Evolutionary conservation across 2,113 vertebrate species (phyloP), one percentile per base, ranked within the genome.

Genomic region (Mesoclemmys tuberculata): DNA sequence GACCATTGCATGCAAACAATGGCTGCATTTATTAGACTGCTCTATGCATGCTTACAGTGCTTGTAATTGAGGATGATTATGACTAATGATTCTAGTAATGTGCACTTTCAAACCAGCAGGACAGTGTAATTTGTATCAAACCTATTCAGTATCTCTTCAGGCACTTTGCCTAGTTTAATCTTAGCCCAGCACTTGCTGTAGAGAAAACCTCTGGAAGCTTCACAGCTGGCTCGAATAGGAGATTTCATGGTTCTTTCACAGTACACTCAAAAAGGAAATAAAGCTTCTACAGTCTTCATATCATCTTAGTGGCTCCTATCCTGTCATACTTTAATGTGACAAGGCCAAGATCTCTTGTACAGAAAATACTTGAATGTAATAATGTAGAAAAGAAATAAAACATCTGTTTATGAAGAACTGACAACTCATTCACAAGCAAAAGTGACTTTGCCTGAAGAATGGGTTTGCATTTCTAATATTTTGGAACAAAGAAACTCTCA

Each of bases 31-130:
- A 95, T 94, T 94, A 87, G 87, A 94, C 89, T 93, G 93, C 96
- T 97, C 6, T 92, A 94, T 94, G 89, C 96, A 89, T 87, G 80
- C 97, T 97, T 97, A 96, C 96, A 95, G 93, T 79, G 95, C 96
- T 97, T 98, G 96, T 98, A 98, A 99, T 98, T 97, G 98, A 96
- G 97, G 96, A 97, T 99, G 98, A 99, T 99, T 99, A 98, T 97
- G 97, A 97, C 98, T 99, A 99, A 99, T 99, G 98, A 98, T 97
- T 98, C 96, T 98, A 98, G 98, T 98, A 99, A 99, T 98, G 98
- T 96, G 95, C 97, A 97, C 97, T 99, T 98, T 98, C 98, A 98
- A 98, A 98, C 93, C 98, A 98, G 98, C 97, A 98, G 98, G 98
- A 98, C 98, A 97, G 97, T 97, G 97, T 97, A 98, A 98, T 99